Evolutionary conservation across 2,797 vertebrate genomes (phyloP).

Genomic region (Xyrichtys novacula): DNA sequence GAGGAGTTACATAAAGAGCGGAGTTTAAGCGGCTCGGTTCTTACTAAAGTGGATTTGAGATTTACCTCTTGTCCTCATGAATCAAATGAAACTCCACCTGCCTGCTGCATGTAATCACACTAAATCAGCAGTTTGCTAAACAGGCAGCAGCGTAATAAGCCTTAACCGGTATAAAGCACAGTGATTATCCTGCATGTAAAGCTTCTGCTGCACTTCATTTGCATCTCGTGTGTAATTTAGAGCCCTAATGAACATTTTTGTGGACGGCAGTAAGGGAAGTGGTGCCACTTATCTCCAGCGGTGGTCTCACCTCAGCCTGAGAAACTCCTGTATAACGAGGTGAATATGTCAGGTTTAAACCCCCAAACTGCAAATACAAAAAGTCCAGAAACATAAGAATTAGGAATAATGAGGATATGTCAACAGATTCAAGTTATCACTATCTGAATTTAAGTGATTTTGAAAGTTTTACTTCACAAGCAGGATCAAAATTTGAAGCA

Average conservation of each 20-base stretch:
- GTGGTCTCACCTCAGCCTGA: slow-evolving; percentile 73
- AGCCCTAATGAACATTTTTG: slow-evolving; percentile 68
- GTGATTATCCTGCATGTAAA: slow-evolving; percentile 14
- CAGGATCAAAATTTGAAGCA: too few relatives aligned
- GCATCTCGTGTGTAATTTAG: slow-evolving; percentile 64
- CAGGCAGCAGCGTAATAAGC: slow-evolving; percentile 20
- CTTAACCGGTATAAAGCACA: slow-evolving; percentile 28
- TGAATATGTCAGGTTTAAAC: too few relatives aligned
- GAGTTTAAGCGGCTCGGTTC: not conserved
- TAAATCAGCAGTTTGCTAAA: slow-evolving; percentile 17
- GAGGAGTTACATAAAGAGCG: not conserved
- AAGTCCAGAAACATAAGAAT: too few relatives aligned
- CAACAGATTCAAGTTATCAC: too few relatives aligned
- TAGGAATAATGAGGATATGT: too few relatives aligned
- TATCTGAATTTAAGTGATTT: too few relatives aligned
- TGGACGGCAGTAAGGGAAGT: slow-evolving; percentile 66
- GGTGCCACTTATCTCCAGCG: slow-evolving; percentile 71
- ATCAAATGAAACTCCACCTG: slow-evolving; percentile 16
- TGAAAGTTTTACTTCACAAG: too few relatives aligned
- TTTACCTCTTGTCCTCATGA: slow-evolving; percentile 3
- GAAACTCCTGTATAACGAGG: slow-evolving; percentile 35
- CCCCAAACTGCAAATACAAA: too few relatives aligned
- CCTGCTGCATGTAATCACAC: slow-evolving; percentile 11
- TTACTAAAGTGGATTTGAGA: not conserved
- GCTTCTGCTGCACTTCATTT: slow-evolving; percentile 38